Percentiles rank a stretch among this genome's conserved stretches.
Evolutionary conservation across 2,113 vertebrate genomes (phyloP).

Genomic region (Strix uralensis): DNA sequence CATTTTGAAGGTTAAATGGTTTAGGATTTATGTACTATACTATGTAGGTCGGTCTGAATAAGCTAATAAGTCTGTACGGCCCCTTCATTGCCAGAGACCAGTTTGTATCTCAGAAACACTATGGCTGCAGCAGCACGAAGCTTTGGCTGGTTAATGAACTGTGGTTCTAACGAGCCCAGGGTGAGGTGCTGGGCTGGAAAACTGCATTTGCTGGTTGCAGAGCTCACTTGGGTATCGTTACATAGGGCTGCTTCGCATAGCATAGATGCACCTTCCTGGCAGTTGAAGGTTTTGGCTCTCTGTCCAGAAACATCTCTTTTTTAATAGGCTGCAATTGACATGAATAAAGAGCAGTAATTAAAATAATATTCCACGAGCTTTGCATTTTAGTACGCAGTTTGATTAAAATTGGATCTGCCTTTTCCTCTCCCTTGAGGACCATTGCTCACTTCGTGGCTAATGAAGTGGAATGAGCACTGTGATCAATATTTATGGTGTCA

Average conservation of each 20-base stretch:
- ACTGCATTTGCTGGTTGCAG: neutral
- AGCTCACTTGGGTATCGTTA: neutral
- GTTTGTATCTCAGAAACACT: neutral
- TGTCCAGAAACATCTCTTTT: neutral
- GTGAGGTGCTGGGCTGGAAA: neutral
- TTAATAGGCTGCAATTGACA: neutral
- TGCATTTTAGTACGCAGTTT: neutral
- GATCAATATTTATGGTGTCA: slow-evolving; percentile 54
- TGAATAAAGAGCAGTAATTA: slow-evolving; percentile 24
- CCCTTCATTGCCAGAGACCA: neutral
- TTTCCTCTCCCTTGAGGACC: neutral
- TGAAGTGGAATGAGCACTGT: slow-evolving; percentile 2
- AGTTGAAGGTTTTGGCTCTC: neutral
- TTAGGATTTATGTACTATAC: slow-evolving; percentile 30
- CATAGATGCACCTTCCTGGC: neutral
- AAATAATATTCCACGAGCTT: slow-evolving; percentile 16
- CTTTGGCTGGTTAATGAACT: neutral
- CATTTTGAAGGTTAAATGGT: slow-evolving; percentile 42
- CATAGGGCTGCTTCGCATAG: neutral
- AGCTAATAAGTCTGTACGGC: neutral
- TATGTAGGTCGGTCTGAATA: neutral
- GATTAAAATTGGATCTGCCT: slow-evolving; percentile 21
- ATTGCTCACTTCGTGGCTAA: neutral
- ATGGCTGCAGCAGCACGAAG: rapidly evolving
- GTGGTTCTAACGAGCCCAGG: neutral